Percentiles rank a stretch among this genome's conserved stretches.
Evolutionary conservation across 2,113 vertebrate species (phyloP).

Genomic region (Spermophilus dauricus): DNA sequence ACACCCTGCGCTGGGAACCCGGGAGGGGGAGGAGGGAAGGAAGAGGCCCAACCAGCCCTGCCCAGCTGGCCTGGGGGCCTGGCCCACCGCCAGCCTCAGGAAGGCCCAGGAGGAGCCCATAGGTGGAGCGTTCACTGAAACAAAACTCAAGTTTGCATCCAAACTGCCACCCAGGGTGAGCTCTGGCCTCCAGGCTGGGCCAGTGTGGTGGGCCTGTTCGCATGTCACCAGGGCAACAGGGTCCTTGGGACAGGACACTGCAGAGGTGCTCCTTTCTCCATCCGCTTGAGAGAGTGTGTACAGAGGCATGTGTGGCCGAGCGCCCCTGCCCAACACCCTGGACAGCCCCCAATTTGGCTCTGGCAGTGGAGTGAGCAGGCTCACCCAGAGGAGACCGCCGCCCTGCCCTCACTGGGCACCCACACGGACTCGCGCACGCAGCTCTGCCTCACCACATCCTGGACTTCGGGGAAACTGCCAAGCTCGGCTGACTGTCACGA

Average conservation of each 20-base stretch:
- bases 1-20: not conserved
- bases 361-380: not conserved
- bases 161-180: too few relatives aligned
- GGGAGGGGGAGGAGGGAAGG: accelerated
- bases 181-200: not conserved
- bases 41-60: not conserved
- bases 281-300: accelerated
- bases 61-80: not conserved
- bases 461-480: not conserved
- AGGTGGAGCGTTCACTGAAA: not conserved
- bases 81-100: not conserved
- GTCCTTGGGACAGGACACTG: accelerated
- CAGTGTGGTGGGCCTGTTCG: accelerated
- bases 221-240: not conserved
- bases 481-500: slow-evolving; percentile 34
- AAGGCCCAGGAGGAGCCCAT: accelerated
- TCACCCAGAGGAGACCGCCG: accelerated
- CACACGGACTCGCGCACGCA: not conserved
- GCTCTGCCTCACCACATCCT: not conserved
- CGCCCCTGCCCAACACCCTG: not conserved
- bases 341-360: not conserved
- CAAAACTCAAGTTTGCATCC: not conserved
- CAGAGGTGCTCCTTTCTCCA: too few relatives aligned
- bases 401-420: not conserved
- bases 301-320: accelerated